Conservation (phyloP, 2,888 invertebrate genomes). For the Sicus ferrugineus region DNA sequence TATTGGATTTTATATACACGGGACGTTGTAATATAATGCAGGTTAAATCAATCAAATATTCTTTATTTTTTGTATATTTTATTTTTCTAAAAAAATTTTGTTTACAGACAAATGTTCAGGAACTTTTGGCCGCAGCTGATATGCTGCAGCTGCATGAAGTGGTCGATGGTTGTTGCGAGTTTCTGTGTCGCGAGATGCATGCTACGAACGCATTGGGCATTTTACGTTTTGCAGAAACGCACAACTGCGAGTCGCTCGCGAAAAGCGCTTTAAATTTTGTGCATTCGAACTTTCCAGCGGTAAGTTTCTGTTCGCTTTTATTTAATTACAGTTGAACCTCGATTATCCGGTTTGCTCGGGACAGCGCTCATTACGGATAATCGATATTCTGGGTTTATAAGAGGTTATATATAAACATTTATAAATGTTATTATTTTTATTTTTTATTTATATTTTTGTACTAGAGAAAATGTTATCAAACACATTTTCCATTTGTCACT, state of each 20-base stretch:
- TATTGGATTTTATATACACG: conserved; percentile 89
- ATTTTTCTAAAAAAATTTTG: not conserved
- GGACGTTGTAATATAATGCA: conserved; percentile 68
- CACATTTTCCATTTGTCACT: no score
- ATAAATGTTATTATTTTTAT: no score
- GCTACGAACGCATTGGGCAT: conserved; percentile 89
- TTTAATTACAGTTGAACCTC: no score
- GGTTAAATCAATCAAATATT: conserved; percentile 43
- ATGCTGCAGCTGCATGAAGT: conserved; percentile 89
- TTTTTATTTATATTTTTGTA: no score
- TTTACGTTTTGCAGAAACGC: conserved; percentile 89
- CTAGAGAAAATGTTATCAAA: no score
- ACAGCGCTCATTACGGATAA: no score
- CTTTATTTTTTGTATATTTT: conserved; percentile 11
- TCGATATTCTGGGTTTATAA: no score
- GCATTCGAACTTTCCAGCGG: conserved; percentile 80
- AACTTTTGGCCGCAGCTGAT: conserved; percentile 87
- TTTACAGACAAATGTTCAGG: conserved; percentile 79
- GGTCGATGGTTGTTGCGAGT: conserved; percentile 84
- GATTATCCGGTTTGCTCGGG: no score
- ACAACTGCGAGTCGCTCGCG: conserved; percentile 81
- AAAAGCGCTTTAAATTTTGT: conserved; percentile 83
- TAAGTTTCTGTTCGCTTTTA: no score
- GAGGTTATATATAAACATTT: no score
- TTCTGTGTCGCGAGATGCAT: conserved; percentile 83